Percentiles rank a stretch among this genome's conserved stretches.
phyloP scores from a whole-genome alignment of 2,113 vertebrate species.

The Ageneiosus marmoratus region DNA sequence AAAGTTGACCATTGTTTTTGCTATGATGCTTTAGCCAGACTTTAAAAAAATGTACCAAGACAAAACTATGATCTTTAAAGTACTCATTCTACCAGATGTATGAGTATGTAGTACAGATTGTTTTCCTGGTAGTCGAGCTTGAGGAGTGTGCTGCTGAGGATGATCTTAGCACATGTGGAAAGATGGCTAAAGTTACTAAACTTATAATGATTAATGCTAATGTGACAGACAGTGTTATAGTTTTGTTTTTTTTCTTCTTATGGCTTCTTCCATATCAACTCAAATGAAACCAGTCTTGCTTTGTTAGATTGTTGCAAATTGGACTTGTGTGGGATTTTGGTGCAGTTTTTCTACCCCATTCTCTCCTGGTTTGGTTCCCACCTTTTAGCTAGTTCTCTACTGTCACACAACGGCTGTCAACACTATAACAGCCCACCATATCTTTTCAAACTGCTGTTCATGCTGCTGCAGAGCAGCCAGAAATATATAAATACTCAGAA shows the following conservation, averaged over 20 bases:
- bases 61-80: background rate
- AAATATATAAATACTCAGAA: background rate
- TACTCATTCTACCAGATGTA: too few species aligned
- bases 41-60: background rate
- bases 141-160: constrained; percentile 35
- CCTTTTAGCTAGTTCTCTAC: background rate
- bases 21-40: background rate
- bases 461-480: background rate
- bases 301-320: background rate
- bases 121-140: background rate
- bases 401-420: background rate
- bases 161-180: constrained; percentile 33
- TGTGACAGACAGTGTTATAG: background rate
- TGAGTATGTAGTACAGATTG: background rate
- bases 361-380: background rate
- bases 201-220: background rate
- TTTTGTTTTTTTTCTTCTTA: background rate
- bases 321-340: background rate
- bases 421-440: background rate
- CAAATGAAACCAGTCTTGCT: background rate
- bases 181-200: background rate
- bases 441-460: background rate
- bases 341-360: background rate
- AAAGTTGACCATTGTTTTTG: background rate
- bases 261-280: background rate